Percentiles rank a stretch among this genome's conserved stretches.
Evolutionary conservation across 2,113 vertebrate species (phyloP).

Genomic region (Chaetops frenatus): DNA sequence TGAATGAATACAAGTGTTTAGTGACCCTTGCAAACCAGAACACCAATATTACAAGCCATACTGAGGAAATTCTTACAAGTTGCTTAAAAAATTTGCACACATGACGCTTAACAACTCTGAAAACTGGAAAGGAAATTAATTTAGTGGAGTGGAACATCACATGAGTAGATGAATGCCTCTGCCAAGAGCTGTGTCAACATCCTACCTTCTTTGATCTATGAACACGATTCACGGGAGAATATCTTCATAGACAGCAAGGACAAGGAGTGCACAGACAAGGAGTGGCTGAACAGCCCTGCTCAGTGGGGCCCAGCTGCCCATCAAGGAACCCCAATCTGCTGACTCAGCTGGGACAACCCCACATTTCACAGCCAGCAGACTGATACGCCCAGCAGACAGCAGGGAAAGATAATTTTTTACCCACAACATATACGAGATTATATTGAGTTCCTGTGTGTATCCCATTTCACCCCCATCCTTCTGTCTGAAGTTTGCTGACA

Average conservation of each 20-base stretch:
- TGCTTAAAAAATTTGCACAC: not conserved
- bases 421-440: rapidly evolving
- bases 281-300: not conserved
- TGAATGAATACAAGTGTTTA: not conserved
- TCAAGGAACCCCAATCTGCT: not conserved
- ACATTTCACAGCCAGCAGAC: not conserved
- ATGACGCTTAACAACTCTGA: not conserved
- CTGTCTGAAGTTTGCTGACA: not conserved
- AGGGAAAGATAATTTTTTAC: not conserved
- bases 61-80: not conserved
- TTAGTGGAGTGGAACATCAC: slow-evolving; percentile 1
- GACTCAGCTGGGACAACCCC: not conserved
- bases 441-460: not conserved
- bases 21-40: not conserved
- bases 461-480: not conserved
- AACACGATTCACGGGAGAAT: not conserved
- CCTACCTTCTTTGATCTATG: slow-evolving; percentile 11
- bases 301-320: not conserved
- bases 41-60: not conserved
- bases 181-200: slow-evolving; percentile 37
- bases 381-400: not conserved
- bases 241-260: not conserved
- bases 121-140: slow-evolving; percentile 6
- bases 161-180: not conserved
- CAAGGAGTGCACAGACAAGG: not conserved